A percentile compares a stretch with the other conserved stretches of the same genome.
Evolutionary conservation across 2,113 vertebrate genomes (phyloP).

Genomic region (Psittacara wagleri): DNA sequence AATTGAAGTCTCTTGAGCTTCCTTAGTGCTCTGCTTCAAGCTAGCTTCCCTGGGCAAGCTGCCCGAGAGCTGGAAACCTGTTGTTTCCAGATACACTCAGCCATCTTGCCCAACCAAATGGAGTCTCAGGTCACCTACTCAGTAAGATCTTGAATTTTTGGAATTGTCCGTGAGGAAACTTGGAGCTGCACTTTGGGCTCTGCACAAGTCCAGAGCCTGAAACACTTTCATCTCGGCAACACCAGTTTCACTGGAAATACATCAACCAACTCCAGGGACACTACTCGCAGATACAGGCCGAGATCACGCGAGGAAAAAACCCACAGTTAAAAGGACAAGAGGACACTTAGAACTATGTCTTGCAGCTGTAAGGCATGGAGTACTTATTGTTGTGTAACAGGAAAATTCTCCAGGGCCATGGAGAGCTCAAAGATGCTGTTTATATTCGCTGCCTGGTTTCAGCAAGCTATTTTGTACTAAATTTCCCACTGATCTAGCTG

Average conservation of each 20-base stretch:
- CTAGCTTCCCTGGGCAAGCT: neutral
- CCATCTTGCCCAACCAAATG: neutral
- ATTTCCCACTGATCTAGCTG: constrained; percentile 27
- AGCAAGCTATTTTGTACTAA: neutral
- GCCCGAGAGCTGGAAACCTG: neutral
- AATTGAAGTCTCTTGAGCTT: neutral
- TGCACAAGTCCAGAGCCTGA: neutral
- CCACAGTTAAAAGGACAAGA: neutral
- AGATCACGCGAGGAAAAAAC: neutral
- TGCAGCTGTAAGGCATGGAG: neutral
- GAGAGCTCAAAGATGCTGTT: neutral
- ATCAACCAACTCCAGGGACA: neutral
- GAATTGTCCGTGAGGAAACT: neutral
- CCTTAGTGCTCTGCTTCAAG: neutral
- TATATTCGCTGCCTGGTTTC: neutral
- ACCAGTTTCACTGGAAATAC: neutral
- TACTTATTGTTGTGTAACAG: neutral
- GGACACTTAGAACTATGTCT: neutral
- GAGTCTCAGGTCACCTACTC: neutral
- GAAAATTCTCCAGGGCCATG: neutral
- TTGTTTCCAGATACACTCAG: neutral
- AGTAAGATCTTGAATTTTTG: neutral
- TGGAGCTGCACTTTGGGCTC: neutral
- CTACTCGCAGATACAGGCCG: neutral
- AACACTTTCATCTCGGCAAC: neutral